These are phyloP conservation scores for Rhynchopsitta pachyrhyncha DNA, from an alignment of 2,113 vertebrate species.

Conservation along the genomic window DNA sequence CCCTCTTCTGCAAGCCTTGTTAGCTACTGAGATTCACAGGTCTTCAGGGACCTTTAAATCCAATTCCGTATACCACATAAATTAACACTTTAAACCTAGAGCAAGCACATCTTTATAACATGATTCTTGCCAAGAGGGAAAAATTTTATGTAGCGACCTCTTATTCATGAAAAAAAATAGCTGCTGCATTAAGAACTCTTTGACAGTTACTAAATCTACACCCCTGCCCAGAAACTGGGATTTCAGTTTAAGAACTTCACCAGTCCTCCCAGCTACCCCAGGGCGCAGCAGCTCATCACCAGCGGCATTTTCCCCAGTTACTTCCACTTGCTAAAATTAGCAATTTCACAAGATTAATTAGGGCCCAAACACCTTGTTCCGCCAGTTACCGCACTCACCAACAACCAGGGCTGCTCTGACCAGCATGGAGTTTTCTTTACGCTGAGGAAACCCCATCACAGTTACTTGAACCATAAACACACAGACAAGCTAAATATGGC, in stretches of 20 bases:
- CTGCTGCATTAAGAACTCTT: not conserved
- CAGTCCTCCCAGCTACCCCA: not conserved
- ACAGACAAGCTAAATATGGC: not conserved
- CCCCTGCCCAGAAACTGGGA: not conserved
- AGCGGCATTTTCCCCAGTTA: not conserved
- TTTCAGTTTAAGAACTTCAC: not conserved
- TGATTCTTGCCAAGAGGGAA: not conserved
- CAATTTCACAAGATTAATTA: not conserved
- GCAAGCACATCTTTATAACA: not conserved
- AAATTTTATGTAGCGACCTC: not conserved
- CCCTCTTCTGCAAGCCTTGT: conserved; percentile 23
- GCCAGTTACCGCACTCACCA: not conserved
- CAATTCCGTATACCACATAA: conserved; percentile 19
- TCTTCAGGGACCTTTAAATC: conserved; percentile 54
- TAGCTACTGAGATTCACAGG: conserved; percentile 53
- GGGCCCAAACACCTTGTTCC: not conserved
- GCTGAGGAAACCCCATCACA: accelerated
- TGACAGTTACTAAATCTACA: not conserved
- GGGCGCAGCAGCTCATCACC: not conserved
- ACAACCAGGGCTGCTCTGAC: not conserved
- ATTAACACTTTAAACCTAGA: conserved; percentile 55
- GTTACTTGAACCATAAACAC: not conserved
- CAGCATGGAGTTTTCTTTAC: accelerated
- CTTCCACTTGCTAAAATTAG: not conserved
- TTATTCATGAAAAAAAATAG: not conserved